Conservation (phyloP, 2,888 invertebrate genomes). For the Strigamia crassipes region DNA sequence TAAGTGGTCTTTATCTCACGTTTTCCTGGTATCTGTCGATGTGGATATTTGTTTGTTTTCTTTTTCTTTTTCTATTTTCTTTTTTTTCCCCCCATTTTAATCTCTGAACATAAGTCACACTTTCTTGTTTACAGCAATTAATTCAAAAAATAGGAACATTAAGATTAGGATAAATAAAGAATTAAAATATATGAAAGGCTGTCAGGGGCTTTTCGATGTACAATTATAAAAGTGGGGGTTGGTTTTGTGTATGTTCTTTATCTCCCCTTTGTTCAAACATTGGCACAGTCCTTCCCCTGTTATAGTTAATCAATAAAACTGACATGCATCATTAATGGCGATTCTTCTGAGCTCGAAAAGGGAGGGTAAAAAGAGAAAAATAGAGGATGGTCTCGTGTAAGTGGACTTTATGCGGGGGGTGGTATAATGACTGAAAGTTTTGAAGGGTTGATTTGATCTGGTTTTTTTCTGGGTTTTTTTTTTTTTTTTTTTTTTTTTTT, state of each 20-base stretch:
- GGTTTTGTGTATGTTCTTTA: neutral
- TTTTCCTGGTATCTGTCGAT: constrained; percentile 42
- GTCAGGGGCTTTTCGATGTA: neutral
- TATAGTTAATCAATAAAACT: constrained; percentile 38
- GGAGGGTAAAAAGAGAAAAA: neutral
- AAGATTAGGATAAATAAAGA: neutral
- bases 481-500: neutral
- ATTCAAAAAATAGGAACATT: too few relatives aligned
- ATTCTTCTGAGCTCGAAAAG: neutral
- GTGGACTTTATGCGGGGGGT: constrained; percentile 6
- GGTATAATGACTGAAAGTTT: neutral
- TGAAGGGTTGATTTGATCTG: neutral
- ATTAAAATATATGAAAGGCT: neutral
- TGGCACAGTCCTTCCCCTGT: constrained; percentile 39
- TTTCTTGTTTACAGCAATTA: neutral
- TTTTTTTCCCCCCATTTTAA: neutral
- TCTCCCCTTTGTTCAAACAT: constrained; percentile 17
- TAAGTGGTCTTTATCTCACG: constrained; percentile 36
- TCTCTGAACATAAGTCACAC: neutral
- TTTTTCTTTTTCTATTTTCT: neutral
- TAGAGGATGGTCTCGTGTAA: neutral
- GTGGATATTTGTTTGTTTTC: neutral
- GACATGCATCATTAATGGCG: constrained; percentile 42
- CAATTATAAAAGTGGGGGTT: constrained; percentile 1
- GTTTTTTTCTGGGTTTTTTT: too few relatives aligned